Percentiles rank a stretch among this genome's conserved stretches.
These are phyloP conservation scores for Microvelia longipes DNA, from an alignment of 1,140 invertebrate species.

Conservation along the genomic window DNA sequence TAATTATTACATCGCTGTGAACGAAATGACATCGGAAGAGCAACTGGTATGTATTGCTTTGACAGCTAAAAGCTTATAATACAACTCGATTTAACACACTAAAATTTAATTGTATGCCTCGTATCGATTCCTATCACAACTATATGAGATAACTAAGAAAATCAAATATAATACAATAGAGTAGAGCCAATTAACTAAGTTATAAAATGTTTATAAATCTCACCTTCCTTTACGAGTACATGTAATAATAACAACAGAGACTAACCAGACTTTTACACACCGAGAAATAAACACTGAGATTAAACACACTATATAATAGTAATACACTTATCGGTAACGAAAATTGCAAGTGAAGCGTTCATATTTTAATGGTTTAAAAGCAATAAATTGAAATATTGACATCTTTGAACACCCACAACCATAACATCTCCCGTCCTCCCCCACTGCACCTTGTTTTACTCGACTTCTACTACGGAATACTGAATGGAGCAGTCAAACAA, in stretches of 20 bases:
- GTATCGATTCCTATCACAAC: no score
- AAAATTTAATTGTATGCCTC: no score
- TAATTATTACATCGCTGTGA: no score
- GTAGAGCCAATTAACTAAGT: not conserved
- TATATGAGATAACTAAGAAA: not conserved
- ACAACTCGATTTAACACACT: no score
- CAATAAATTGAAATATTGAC: slow-evolving; percentile 18
- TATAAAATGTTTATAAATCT: not conserved
- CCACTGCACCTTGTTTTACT: slow-evolving; percentile 11
- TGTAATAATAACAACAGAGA: not conserved
- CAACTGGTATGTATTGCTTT: slow-evolving; percentile 1
- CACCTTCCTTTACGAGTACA: not conserved
- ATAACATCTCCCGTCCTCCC: slow-evolving; percentile 17
- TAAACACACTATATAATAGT: not conserved
- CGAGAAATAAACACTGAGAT: not conserved
- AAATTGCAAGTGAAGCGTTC: not conserved
- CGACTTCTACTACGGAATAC: not conserved
- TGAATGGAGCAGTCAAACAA: not conserved
- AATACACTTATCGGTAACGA: not conserved
- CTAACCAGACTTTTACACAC: not conserved
- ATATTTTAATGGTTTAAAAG: not conserved
- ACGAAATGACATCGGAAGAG: slow-evolving; percentile 3
- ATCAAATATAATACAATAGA: not conserved
- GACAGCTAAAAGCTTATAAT: no score
- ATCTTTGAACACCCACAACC: slow-evolving; percentile 16